Evolutionary conservation across 2,888 invertebrate species (phyloP).

Genomic region (Pristionchus entomophagus): DNA sequence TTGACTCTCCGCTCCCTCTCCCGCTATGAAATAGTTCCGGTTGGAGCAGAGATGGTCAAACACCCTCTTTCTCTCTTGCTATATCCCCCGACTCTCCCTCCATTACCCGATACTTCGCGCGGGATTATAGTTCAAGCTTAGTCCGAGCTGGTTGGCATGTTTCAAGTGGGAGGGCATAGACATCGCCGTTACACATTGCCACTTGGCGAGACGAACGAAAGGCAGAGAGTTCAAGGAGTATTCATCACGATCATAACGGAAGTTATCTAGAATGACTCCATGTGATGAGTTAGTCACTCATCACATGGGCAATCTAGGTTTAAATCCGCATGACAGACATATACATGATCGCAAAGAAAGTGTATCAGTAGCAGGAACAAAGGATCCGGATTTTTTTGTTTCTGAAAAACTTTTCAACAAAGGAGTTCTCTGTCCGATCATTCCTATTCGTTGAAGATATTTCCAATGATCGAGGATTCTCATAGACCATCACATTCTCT

Average conservation of each 20-base stretch:
- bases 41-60: conserved; percentile 45
- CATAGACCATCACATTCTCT: background rate
- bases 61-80: conserved; percentile 13
- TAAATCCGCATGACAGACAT: too few species aligned
- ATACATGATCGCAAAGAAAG: too few species aligned
- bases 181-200: background rate
- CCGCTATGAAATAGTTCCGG: conserved; percentile 45
- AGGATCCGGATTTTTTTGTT: too few species aligned
- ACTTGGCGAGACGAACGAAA: background rate
- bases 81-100: background rate
- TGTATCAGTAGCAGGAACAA: too few species aligned
- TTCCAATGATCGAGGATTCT: background rate
- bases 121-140: conserved; percentile 31
- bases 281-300: too few species aligned
- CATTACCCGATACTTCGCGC: conserved; percentile 23
- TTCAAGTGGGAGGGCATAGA: conserved; percentile 19
- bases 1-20: conserved; percentile 18
- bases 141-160: conserved; percentile 25
- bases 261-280: too few species aligned
- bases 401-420: too few species aligned
- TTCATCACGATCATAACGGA: background rate
- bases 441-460: too few species aligned
- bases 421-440: too few species aligned
- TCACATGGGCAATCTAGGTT: too few species aligned
- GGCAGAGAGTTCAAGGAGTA: conserved; percentile 30